phyloP scores from a whole-genome alignment of 2,888 invertebrate genomes.

The Ypsolopha sequella region DNA sequence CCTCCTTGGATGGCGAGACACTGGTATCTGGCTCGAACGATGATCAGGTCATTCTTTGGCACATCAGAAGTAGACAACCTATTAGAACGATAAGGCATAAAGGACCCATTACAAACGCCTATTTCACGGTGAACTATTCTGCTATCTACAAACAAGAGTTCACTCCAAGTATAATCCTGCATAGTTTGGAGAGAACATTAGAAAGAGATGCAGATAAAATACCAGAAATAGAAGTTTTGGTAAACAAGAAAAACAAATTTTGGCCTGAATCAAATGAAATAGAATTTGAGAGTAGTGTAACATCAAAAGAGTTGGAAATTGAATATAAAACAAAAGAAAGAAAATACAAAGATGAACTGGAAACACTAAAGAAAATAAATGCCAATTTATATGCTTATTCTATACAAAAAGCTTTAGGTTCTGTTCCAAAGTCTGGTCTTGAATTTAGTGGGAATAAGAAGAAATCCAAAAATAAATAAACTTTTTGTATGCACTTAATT shows the following conservation, averaged over 20 bases:
- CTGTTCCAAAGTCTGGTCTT: constrained; percentile 15
- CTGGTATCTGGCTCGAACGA: constrained; percentile 84
- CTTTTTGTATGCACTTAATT: background rate
- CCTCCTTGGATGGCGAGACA: constrained; percentile 78
- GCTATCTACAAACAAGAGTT: constrained; percentile 73
- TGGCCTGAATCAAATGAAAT: constrained; percentile 33
- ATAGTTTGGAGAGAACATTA: constrained; percentile 74
- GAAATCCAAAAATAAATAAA: constrained; percentile 9
- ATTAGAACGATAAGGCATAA: constrained; percentile 78
- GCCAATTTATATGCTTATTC: constrained; percentile 70
- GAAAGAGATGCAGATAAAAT: constrained; percentile 61
- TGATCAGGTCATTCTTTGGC: constrained; percentile 83
- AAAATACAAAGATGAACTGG: constrained; percentile 58
- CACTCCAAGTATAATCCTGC: constrained; percentile 66
- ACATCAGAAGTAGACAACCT: constrained; percentile 81
- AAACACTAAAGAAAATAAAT: constrained; percentile 68
- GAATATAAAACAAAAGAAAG: constrained; percentile 34
- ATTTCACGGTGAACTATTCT: constrained; percentile 71
- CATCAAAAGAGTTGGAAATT: constrained; percentile 25
- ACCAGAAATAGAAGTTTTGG: constrained; percentile 51
- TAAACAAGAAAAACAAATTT: constrained; percentile 44
- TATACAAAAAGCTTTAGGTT: constrained; percentile 49
- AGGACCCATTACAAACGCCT: constrained; percentile 80
- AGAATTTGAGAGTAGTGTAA: constrained; percentile 12
- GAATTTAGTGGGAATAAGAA: constrained; percentile 16